A percentile compares a stretch with the other conserved stretches of the same genome.
Conservation (phyloP, 2,888 invertebrate genomes). For the Ferrisia virgata region DNA sequence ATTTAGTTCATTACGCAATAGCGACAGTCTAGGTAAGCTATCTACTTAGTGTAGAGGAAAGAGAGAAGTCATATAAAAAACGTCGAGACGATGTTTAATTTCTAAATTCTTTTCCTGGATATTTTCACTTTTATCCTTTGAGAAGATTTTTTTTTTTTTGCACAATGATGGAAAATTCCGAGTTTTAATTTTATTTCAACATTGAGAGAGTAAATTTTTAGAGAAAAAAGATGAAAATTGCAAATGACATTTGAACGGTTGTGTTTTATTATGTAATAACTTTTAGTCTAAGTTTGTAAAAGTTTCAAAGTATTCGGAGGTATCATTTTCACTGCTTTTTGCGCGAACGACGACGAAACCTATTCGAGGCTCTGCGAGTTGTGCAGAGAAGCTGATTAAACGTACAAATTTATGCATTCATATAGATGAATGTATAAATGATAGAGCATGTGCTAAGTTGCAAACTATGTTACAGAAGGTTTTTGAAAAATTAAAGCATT, state of each 20-base stretch:
- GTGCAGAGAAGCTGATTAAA: neutral
- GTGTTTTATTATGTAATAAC: constrained; percentile 4
- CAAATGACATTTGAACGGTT: constrained; percentile 7
- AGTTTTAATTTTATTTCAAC: neutral
- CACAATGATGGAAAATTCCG: neutral
- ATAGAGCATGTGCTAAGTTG: neutral
- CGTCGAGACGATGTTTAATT: neutral
- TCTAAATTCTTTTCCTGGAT: neutral
- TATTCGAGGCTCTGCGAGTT: neutral
- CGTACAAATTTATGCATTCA: neutral
- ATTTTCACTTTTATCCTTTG: neutral
- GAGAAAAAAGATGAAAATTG: neutral
- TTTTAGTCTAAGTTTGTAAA: constrained; percentile 13
- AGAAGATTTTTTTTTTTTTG: neutral
- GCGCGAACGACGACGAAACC: too few relatives aligned
- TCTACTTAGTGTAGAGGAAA: neutral
- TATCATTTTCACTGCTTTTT: neutral
- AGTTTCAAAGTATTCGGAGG: constrained; percentile 19
- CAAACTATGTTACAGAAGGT: neutral
- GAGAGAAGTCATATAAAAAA: neutral
- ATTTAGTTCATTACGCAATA: neutral
- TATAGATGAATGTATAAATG: neutral
- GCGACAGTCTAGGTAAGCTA: neutral
- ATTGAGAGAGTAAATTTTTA: neutral
- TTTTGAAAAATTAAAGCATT: neutral